A percentile compares a stretch with the other conserved stretches of the same genome.
phyloP scores from a whole-genome alignment of 2,888 invertebrate genomes.

The Latheticus oryzae region DNA sequence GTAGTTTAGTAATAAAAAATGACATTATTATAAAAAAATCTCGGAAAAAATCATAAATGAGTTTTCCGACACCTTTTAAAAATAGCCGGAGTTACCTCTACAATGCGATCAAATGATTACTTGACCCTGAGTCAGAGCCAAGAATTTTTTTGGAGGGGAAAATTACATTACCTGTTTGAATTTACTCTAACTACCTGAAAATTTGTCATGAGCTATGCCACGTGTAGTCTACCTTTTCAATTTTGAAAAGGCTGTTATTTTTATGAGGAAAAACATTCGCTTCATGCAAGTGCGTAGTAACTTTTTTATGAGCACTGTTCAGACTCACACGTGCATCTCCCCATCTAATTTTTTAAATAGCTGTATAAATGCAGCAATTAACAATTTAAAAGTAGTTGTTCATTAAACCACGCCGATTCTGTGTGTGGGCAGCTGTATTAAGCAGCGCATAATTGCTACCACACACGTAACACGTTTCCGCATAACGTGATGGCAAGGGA shows the following conservation, averaged over 20 bases:
- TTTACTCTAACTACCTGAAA: too few species aligned
- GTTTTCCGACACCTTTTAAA: constrained; percentile 22
- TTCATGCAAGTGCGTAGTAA: too few species aligned
- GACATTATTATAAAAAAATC: too few species aligned
- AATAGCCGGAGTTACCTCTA: not conserved
- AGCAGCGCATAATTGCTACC: constrained; percentile 24
- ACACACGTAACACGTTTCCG: constrained; percentile 28
- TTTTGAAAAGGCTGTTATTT: too few species aligned
- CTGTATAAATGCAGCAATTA: constrained; percentile 23
- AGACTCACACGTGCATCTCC: constrained; percentile 7
- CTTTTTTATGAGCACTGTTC: too few species aligned
- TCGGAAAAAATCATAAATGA: constrained; percentile 11
- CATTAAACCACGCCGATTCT: constrained; percentile 20
- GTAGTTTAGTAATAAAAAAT: too few species aligned
- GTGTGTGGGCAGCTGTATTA: constrained; percentile 29
- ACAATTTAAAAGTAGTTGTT: constrained; percentile 22
- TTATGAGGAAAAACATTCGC: too few species aligned
- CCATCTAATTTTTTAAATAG: constrained; percentile 17
- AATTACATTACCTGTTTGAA: constrained; percentile 16
- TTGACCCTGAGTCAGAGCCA: constrained; percentile 28
- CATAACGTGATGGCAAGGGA: constrained; percentile 22
- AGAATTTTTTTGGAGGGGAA: constrained; percentile 25
- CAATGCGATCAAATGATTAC: constrained; percentile 22
- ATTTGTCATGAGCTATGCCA: too few species aligned
- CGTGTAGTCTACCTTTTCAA: too few species aligned